These are phyloP conservation scores for Amphiprion clarkii DNA, from an alignment of 2,797 vertebrate genomes.

Conservation along the genomic window DNA sequence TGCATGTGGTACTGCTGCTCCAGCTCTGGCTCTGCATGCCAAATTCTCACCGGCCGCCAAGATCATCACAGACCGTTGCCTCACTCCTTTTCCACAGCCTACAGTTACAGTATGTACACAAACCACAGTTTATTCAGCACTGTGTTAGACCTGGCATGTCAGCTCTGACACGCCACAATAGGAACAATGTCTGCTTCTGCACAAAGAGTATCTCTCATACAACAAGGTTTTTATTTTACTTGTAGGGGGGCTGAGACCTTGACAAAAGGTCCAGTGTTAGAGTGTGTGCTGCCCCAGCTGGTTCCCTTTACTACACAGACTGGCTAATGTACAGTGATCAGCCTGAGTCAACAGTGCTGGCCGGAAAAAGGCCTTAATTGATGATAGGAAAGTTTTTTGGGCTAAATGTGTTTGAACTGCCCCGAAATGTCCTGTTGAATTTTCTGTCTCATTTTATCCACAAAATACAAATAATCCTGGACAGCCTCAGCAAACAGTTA, in stretches of 20 bases:
- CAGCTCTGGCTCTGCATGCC: constrained; percentile 68
- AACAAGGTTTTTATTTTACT: constrained; percentile 75
- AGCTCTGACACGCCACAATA: constrained; percentile 80
- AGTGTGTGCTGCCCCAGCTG: constrained; percentile 78
- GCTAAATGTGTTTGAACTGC: constrained; percentile 73
- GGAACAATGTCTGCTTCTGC: constrained; percentile 80
- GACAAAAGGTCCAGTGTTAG: constrained; percentile 85
- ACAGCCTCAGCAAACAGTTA: constrained; percentile 37
- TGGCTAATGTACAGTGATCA: constrained; percentile 81
- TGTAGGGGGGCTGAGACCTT: constrained; percentile 71
- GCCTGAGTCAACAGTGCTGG: constrained; percentile 82
- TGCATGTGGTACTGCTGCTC: constrained; percentile 75
- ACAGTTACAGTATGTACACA: constrained; percentile 85
- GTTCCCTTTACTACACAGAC: constrained; percentile 82
- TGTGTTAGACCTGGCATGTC: constrained; percentile 78
- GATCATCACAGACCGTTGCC: constrained; percentile 82
- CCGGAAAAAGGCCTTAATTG: constrained; percentile 79
- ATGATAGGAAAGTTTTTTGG: constrained; percentile 73
- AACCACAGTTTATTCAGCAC: constrained; percentile 84
- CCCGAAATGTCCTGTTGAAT: constrained; percentile 68
- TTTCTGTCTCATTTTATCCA: constrained; percentile 60
- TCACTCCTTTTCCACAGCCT: constrained; percentile 81
- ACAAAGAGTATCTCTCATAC: constrained; percentile 78
- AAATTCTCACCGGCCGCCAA: constrained; percentile 79
- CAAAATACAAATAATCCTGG: constrained; percentile 69